Conservation (phyloP, 1,140 invertebrate genomes). For the Hycleus cichorii region DNA sequence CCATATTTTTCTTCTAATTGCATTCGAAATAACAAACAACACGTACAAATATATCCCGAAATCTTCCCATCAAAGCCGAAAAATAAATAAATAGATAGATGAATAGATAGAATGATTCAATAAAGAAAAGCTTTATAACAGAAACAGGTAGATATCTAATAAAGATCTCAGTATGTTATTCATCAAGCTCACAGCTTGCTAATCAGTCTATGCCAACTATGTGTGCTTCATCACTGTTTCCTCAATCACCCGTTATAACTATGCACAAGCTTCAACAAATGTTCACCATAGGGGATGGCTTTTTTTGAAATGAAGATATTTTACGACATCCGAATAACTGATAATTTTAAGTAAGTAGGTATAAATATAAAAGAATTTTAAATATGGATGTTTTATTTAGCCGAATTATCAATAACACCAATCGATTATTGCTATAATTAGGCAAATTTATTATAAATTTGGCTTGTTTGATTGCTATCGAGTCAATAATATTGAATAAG, state of each 20-base stretch:
- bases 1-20: not conserved
- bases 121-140: no score
- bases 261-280: slow-evolving; percentile 16
- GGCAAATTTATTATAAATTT: no score
- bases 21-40: not conserved
- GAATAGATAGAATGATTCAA: no score
- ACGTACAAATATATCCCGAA: no score
- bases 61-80: no score
- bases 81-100: no score
- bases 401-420: no score
- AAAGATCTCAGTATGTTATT: slow-evolving; percentile 34
- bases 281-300: slow-evolving; percentile 16
- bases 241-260: slow-evolving; percentile 19
- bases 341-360: no score
- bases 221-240: slow-evolving; percentile 14
- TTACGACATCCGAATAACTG: not conserved
- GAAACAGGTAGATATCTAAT: slow-evolving; percentile 21
- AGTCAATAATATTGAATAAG: no score
- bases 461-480: no score
- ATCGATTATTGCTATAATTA: no score
- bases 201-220: slow-evolving; percentile 31
- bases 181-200: slow-evolving; percentile 37
- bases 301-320: slow-evolving; percentile 12
- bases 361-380: not conserved
- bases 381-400: not conserved